Evolutionary conservation across 2,888 invertebrate species (phyloP), one percentile per base, ranked within the genome.

Genomic region (Diarsia rubi): DNA sequence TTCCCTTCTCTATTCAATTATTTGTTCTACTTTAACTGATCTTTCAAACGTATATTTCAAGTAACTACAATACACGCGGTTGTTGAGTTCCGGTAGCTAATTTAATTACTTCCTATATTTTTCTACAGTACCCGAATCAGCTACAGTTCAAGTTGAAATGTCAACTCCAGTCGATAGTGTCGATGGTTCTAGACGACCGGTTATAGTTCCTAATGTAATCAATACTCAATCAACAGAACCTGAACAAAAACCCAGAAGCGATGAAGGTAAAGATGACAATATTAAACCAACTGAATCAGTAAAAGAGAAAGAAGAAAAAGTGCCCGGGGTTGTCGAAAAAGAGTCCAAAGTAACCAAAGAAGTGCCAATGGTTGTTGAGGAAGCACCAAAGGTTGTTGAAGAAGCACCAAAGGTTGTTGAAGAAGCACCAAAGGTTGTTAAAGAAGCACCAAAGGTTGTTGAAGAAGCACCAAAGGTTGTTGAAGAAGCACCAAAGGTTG

Each of bases 111-210:
- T 14, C 76, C 16, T 62, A n/a, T 24, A 24, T 76, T 73, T 63
- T 75, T 70, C 57, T 74, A n/a, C 72, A 82, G 84, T 69, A 79
- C 27, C 69, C n/a, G 73, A 73, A 65, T 72, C 63, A 67, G 49
- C 76, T 5, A 11, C 67, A 21, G 68, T 59, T 5, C 73, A 72
- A 73, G 24, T 73, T 42, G 76, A 81, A 75, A 63, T 62, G 3
- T 11, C 65, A 21, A n/a, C 54, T 21, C 24, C 71, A 65, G 62
- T 60, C 6, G 83, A 75, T n/a, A 70, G 9, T 47, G 73, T 68
- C 45, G 73, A 75, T 69, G 49, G 70, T 37, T 69, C 83, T 31
- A 63, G 8, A 63, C 11, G 42, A 31, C 44, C 47, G 5, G 74
- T 77, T 42, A n/a, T 75, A 66, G 42, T 52, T 45, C 44, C 62